Base-by-base conservation (phyloP, 1,140 invertebrate species). In the Portunus trituberculatus region DNA sequence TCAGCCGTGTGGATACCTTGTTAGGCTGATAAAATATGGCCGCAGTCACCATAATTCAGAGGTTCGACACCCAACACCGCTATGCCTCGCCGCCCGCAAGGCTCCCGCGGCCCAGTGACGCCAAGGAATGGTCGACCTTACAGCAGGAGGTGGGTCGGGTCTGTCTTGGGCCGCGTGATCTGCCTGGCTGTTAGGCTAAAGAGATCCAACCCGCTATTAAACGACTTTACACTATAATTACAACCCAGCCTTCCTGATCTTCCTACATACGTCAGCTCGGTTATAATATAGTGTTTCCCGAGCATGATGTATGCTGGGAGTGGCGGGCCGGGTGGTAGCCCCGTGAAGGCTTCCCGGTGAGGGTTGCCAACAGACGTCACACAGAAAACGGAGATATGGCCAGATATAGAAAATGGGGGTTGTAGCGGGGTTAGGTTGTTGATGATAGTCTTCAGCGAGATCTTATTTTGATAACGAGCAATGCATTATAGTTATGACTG, bases 181-280 rank as follows among this genome's bases (percentile, higher is more conserved):
- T 94, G 93, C 90, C 90, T 90, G n/a, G 88, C 93, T 94, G 93
- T 94, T 94, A 94, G 93, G 93, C 93, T 94, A 94, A 94, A 94
- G 93, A 94, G 87, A 94, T 76, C 86, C 46, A 94, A 90, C 93
- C 52, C 67, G 32, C 52, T 94, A 94, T 94, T 94, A 94, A 94
- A 94, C 29, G 93, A 94, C 52, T 82, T 90, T 90, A 94, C 93
- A 87, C 93, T 90, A 45, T 94, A 94, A 94, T 94, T 94, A 94
- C 87, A 52, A 59, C 76, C 93, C 59, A 31, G 59, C 93, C 93
- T 94, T 83, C 59, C 82, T 94, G 86, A 91, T 91, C 93, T 90
- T 39, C 45, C 93, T 88, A 94, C 93, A 91, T 82, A 89, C 93
- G 52, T 91, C 59, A 83, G 90, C 93, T 90, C 93, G 16, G 46